A percentile compares a stretch with the other conserved stretches of the same genome.
Conservation (phyloP, 2,113 vertebrate species). For the Gymnobelideus leadbeateri region DNA sequence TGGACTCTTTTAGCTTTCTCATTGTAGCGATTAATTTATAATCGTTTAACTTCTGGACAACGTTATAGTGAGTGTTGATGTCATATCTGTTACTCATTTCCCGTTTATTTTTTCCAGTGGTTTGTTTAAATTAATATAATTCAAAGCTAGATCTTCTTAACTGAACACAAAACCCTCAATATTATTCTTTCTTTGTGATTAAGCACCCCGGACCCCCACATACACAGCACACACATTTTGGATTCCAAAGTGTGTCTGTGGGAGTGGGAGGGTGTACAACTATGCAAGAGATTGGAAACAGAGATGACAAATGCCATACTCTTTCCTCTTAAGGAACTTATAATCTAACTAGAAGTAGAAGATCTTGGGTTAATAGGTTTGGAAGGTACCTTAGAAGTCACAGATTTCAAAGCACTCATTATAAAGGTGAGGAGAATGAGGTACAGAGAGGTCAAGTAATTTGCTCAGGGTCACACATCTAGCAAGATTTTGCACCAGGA, state of each 20-base stretch:
- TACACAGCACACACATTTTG: no score
- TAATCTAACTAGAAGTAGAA: not conserved
- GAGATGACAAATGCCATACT: not conserved
- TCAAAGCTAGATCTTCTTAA: not conserved
- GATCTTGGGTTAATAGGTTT: not conserved
- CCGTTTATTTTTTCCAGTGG: not conserved
- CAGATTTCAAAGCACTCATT: not conserved
- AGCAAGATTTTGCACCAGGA: not conserved
- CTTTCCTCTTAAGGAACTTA: not conserved
- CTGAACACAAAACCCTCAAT: not conserved
- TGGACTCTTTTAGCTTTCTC: not conserved
- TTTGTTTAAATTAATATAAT: not conserved
- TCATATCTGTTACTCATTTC: slow-evolving; percentile 3
- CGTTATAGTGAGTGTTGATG: not conserved
- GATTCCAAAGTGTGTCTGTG: no score
- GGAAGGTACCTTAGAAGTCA: not conserved
- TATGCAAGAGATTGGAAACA: not conserved
- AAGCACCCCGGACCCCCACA: not conserved
- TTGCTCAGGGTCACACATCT: not conserved
- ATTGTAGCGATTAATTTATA: not conserved
- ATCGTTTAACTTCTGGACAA: not conserved
- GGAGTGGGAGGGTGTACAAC: no score
- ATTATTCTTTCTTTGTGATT: not conserved
- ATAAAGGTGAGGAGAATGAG: not conserved
- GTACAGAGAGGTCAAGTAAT: not conserved